Percentiles rank a stretch among this genome's conserved stretches.
Conservation (phyloP, 1,140 invertebrate genomes). For the Pollicipes pollicipes region DNA sequence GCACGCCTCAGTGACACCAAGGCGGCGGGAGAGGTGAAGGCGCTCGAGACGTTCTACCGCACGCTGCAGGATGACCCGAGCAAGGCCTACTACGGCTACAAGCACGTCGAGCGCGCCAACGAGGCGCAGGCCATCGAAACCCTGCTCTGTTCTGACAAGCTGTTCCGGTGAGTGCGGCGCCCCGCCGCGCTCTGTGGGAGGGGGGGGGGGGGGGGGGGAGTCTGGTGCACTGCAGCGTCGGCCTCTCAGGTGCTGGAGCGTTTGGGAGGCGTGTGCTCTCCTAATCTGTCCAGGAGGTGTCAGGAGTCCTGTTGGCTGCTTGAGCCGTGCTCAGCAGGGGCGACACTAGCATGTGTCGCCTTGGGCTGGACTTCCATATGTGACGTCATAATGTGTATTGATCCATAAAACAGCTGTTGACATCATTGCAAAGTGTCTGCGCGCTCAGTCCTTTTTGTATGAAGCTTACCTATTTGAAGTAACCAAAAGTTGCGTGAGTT, state of each 20-base stretch:
- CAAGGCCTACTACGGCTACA: constrained; percentile 91
- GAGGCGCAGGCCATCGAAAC: constrained; percentile 87
- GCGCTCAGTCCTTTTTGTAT: no score
- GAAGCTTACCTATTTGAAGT: no score
- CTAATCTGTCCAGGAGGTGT: constrained; percentile 7
- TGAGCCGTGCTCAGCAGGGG: no score
- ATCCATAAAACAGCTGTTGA: no score
- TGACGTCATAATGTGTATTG: no score
- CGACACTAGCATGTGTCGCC: no score
- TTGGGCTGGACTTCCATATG: no score
- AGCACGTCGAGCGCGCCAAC: constrained; percentile 57
- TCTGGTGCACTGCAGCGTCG: not conserved
- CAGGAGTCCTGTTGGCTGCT: no score
- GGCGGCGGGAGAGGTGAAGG: constrained; percentile 83
- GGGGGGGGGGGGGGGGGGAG: no score
- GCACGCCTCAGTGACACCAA: constrained; percentile 83
- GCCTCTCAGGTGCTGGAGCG: constrained; percentile 7
- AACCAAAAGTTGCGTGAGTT: no score
- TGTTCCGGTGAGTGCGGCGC: no score
- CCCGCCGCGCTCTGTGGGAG: constrained; percentile 18
- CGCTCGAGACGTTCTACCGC: constrained; percentile 78
- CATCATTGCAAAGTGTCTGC: no score
- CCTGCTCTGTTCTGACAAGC: constrained; percentile 83
- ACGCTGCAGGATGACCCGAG: constrained; percentile 82
- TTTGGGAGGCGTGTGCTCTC: constrained; percentile 5